phyloP scores from a whole-genome alignment of 2,113 vertebrate genomes.

The rabbit (Oryctolagus cuniculus) region mOryCun1.1 NC_091435.1:79149501-79150000 shows the following conservation, averaged over 20 bases:
- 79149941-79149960: constrained; percentile 81
- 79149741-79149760: neutral
- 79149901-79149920: constrained; percentile 77
- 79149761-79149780: constrained; percentile 64
- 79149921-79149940: constrained; percentile 81
- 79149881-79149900: constrained; percentile 78
- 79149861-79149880: constrained; percentile 82
- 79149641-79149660: constrained; percentile 81
- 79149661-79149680: constrained; percentile 50
- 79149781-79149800: constrained; percentile 73
- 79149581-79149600: constrained; percentile 79
- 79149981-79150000: constrained; percentile 89
- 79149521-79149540: constrained; percentile 81
- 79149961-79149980: constrained; percentile 81
- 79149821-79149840: constrained; percentile 73
- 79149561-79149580: constrained; percentile 70
- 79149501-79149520: constrained; percentile 77
- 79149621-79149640: constrained; percentile 76
- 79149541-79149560: constrained; percentile 80
- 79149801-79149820: constrained; percentile 82
- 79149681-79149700: neutral
- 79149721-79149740: constrained; percentile 6
- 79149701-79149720: constrained; percentile 55
- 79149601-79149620: constrained; percentile 79
- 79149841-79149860: constrained; percentile 78